Evolutionary conservation across 2,888 invertebrate genomes (phyloP).

Genomic region (Hyles lineata): DNA sequence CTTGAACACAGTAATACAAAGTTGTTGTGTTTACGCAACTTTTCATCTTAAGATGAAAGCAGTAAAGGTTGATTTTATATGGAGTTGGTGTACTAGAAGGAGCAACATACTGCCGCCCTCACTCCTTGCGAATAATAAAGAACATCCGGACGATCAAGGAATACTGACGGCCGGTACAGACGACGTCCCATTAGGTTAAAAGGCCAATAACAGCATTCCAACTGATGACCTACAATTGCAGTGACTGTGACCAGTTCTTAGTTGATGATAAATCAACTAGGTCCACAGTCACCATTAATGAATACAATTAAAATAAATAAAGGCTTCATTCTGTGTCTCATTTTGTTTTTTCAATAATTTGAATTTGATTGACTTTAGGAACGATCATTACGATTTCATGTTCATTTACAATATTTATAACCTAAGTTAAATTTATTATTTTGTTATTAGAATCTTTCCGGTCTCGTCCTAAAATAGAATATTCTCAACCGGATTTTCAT

Average conservation of each 20-base stretch:
- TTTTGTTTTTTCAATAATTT: too few relatives aligned
- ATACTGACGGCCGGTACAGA: constrained; percentile 1
- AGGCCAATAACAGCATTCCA: neutral
- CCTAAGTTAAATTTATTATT: too few relatives aligned
- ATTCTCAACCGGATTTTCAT: too few relatives aligned
- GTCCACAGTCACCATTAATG: neutral
- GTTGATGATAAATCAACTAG: neutral
- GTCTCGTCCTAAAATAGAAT: too few relatives aligned
- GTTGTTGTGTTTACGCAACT: neutral
- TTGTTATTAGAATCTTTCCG: too few relatives aligned
- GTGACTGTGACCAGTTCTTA: neutral
- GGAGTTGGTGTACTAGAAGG: neutral
- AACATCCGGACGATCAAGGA: constrained; percentile 5
- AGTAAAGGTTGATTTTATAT: neutral
- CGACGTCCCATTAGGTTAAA: neutral
- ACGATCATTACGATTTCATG: too few relatives aligned
- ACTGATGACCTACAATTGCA: constrained; percentile 1
- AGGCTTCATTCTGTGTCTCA: neutral
- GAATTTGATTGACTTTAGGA: too few relatives aligned
- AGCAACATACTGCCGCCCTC: neutral
- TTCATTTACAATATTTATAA: too few relatives aligned
- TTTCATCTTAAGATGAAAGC: neutral
- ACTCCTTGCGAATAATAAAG: constrained; percentile 21
- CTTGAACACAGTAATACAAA: neutral
- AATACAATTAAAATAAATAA: neutral